Conservation (phyloP, 2,888 invertebrate genomes). For the Heliconius charithonia region DNA sequence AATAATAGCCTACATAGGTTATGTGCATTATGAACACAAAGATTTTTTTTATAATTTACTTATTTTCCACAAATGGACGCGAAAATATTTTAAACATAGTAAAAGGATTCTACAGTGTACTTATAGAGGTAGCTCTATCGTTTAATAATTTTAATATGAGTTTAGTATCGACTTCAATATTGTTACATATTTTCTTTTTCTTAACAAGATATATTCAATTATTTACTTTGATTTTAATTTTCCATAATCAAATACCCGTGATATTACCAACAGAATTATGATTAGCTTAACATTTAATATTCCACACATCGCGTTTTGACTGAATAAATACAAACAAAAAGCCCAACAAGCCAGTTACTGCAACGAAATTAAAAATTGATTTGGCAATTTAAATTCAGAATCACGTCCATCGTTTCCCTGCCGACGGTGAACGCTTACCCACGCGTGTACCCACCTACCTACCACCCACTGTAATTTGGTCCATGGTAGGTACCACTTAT, state of each 20-base stretch:
- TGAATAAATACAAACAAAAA: conserved; percentile 42
- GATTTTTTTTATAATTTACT: not conserved
- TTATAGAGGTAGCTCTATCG: too few species aligned
- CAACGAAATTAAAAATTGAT: conserved; percentile 77
- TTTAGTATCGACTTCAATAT: too few species aligned
- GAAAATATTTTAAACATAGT: not conserved
- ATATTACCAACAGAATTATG: not conserved
- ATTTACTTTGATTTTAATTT: not conserved
- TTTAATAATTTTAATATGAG: too few species aligned
- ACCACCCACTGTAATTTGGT: conserved; percentile 55
- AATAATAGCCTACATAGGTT: too few species aligned
- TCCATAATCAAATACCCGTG: not conserved
- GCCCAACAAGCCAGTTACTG: conserved; percentile 51
- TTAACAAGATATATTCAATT: not conserved
- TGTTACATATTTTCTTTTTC: too few species aligned
- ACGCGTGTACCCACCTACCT: conserved; percentile 51
- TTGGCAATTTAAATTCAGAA: conserved; percentile 76
- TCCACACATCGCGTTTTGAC: conserved; percentile 34
- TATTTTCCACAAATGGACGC: not conserved
- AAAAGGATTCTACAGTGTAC: not conserved
- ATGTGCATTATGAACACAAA: not conserved
- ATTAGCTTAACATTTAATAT: conserved; percentile 25
- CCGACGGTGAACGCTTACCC: conserved; percentile 58
- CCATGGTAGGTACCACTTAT: conserved; percentile 44
- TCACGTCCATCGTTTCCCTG: conserved; percentile 67